These are phyloP conservation scores for Phalloptychus januarius DNA, from an alignment of 2,797 vertebrate genomes.

Conservation along the genomic window DNA sequence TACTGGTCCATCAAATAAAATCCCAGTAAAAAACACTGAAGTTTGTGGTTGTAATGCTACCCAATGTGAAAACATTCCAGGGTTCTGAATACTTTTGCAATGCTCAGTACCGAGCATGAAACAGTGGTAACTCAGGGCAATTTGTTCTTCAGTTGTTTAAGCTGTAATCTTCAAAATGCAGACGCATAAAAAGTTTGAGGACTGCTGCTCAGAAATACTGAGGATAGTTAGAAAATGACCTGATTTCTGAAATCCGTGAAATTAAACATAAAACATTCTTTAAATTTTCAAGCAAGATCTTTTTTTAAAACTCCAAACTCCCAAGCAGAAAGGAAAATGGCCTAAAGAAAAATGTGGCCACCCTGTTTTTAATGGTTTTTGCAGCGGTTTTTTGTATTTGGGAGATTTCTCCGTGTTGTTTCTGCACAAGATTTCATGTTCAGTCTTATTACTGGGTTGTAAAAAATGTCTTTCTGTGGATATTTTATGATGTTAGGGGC, in stretches of 20 bases:
- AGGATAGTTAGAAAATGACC: not conserved
- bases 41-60: too few relatives aligned
- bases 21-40: not conserved
- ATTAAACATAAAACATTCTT: conserved; percentile 8
- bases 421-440: not conserved
- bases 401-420: not conserved
- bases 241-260: conserved; percentile 6
- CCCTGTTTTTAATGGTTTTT: not conserved
- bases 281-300: not conserved
- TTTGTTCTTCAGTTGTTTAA: conserved; percentile 6
- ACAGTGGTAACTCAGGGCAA: not conserved
- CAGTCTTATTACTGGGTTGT: not conserved
- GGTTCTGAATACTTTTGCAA: not conserved
- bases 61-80: not conserved
- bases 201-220: not conserved
- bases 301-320: not conserved
- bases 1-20: not conserved
- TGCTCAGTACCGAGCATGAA: conserved; percentile 2
- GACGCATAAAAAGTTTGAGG: not conserved
- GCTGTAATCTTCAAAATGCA: not conserved
- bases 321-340: not conserved
- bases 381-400: not conserved
- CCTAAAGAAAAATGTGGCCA: not conserved
- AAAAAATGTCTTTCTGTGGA: not conserved
- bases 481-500: not conserved